phyloP scores from a whole-genome alignment of 2,113 vertebrate genomes.

The Notothenia rossii region DNA sequence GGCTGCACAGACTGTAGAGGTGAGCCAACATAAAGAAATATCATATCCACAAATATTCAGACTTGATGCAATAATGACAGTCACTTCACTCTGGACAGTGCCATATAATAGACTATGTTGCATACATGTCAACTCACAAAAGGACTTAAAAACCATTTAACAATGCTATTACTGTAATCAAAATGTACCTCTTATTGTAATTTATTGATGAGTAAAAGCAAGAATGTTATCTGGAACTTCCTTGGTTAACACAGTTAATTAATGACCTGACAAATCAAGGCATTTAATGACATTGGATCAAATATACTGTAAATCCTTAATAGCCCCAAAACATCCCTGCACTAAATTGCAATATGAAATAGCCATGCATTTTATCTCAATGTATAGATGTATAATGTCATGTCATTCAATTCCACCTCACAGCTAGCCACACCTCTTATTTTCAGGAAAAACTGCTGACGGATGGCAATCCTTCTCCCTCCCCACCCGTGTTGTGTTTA shows the following conservation, averaged over 20 bases:
- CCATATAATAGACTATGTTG: too few relatives aligned
- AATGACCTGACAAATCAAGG: not conserved
- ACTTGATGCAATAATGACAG: too few relatives aligned
- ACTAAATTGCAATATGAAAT: not conserved
- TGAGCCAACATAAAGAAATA: too few relatives aligned
- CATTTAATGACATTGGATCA: not conserved
- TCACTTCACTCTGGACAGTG: too few relatives aligned
- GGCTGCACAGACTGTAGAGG: too few relatives aligned
- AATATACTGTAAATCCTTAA: not conserved
- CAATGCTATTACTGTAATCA: too few relatives aligned
- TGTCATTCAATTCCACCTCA: not conserved
- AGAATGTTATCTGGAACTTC: too few relatives aligned
- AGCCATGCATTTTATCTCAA: not conserved
- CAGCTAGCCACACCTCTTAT: not conserved
- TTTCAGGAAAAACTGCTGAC: slow-evolving; percentile 17
- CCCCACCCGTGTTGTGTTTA: not conserved
- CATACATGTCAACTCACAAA: too few relatives aligned
- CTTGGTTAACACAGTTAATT: not conserved
- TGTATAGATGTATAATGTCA: not conserved
- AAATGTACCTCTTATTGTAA: too few relatives aligned
- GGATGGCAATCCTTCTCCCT: not conserved
- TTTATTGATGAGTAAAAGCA: too few relatives aligned
- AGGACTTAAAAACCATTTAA: too few relatives aligned
- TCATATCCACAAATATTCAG: too few relatives aligned
- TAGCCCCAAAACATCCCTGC: not conserved